Conservation (phyloP, 2,888 invertebrate genomes). For the Trichopoda pennipes region DNA sequence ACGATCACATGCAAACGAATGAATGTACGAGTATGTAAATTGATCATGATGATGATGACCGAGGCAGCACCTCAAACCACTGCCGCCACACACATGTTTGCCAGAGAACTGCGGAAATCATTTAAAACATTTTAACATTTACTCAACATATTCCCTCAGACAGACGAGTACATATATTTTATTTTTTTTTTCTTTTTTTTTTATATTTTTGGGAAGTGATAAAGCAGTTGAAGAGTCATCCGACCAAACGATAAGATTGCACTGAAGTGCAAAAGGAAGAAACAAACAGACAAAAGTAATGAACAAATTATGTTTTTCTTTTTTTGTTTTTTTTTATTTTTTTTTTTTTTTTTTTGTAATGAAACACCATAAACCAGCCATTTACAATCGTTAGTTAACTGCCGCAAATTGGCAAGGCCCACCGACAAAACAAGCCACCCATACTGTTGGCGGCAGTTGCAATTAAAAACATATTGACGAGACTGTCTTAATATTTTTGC, state of each 20-base stretch:
- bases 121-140: constrained; percentile 56
- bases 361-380: constrained; percentile 31
- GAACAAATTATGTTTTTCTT: not conserved
- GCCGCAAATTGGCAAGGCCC: constrained; percentile 39
- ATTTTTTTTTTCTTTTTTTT: constrained; percentile 15
- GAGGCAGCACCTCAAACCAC: constrained; percentile 47
- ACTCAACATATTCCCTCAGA: no score
- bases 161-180: not conserved
- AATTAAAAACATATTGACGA: constrained; percentile 15
- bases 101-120: constrained; percentile 63
- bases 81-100: constrained; percentile 38
- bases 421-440: constrained; percentile 44
- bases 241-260: constrained; percentile 52
- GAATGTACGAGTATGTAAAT: not conserved
- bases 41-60: constrained; percentile 39
- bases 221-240: constrained; percentile 50
- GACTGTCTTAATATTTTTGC: constrained; percentile 8
- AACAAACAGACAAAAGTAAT: not conserved
- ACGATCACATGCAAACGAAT: constrained; percentile 1
- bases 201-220: constrained; percentile 46
- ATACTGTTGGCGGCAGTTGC: constrained; percentile 29
- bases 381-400: constrained; percentile 42
- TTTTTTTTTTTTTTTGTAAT: constrained; percentile 15
- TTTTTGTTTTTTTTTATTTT: not conserved
- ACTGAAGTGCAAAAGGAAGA: constrained; percentile 17